phyloP scores from a whole-genome alignment of 2,113 vertebrate species.

The Craseonycteris thonglongyai region DNA sequence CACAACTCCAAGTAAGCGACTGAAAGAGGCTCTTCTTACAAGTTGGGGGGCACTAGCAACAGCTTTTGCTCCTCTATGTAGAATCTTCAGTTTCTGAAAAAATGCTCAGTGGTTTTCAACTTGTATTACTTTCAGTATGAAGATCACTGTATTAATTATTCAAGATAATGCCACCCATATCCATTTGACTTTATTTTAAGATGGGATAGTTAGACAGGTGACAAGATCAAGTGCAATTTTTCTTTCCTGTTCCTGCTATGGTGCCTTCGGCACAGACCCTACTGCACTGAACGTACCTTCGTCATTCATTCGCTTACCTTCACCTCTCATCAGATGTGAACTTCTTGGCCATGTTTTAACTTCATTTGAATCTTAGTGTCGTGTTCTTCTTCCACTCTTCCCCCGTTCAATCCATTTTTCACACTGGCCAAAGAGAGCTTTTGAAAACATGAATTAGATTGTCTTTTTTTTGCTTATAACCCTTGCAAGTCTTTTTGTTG shows the following conservation, averaged over 20 bases:
- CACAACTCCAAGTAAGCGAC: not conserved
- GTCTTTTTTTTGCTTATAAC: not conserved
- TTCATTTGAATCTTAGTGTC: not conserved
- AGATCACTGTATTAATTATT: not conserved
- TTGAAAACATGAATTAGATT: not conserved
- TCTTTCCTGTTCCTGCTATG: not conserved
- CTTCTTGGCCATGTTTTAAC: not conserved
- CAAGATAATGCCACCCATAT: not conserved
- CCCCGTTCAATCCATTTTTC: not conserved
- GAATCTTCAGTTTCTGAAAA: not conserved
- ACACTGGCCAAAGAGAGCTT: not conserved
- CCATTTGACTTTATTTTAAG: not conserved
- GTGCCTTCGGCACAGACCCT: fast-evolving
- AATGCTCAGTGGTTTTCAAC: not conserved
- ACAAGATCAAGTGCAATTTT: not conserved
- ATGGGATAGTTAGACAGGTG: not conserved
- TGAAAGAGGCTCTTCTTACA: not conserved
- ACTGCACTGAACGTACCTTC: fast-evolving
- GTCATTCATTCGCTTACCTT: not conserved
- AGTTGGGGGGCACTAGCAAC: not conserved
- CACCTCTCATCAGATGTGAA: not conserved
- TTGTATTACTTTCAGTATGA: not conserved
- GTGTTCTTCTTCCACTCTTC: not conserved
- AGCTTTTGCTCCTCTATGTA: not conserved
- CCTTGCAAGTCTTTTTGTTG: not conserved